phyloP scores from a whole-genome alignment of 2,797 vertebrate genomes.

The Crocodylus rhombifer region DNA sequence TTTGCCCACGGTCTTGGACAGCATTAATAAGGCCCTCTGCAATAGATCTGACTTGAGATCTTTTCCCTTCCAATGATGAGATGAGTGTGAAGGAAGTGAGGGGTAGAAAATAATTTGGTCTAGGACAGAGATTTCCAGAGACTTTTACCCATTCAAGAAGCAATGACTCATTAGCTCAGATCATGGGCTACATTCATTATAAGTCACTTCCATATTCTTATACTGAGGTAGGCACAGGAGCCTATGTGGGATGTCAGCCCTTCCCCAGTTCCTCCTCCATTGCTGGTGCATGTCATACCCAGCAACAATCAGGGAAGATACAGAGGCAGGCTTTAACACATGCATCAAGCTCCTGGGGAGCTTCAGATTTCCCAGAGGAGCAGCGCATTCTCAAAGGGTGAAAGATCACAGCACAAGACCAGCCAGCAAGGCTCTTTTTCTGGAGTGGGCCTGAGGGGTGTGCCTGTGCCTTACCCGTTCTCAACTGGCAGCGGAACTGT shows the following conservation, averaged over 20 bases:
- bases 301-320: not conserved
- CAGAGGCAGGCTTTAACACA: not conserved
- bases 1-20: not conserved
- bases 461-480: constrained; percentile 71
- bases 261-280: not conserved
- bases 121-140: not conserved
- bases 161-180: not conserved
- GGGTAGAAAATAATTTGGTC: not conserved
- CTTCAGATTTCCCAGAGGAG: not conserved
- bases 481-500: constrained; percentile 69
- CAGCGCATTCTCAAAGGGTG: not conserved
- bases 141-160: not conserved
- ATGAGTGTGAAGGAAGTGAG: not conserved
- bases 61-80: not conserved
- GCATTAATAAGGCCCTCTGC: not conserved
- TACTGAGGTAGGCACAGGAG: too few relatives aligned
- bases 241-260: not conserved
- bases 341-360: not conserved
- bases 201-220: not conserved
- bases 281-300: not conserved
- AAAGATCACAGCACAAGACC: not conserved
- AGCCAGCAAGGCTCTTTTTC: not conserved
- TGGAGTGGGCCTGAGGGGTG: not conserved
- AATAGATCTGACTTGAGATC: not conserved
- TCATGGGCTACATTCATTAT: not conserved